Evolutionary conservation across 2,113 vertebrate genomes (phyloP).

Genomic region (Meles meles): DNA sequence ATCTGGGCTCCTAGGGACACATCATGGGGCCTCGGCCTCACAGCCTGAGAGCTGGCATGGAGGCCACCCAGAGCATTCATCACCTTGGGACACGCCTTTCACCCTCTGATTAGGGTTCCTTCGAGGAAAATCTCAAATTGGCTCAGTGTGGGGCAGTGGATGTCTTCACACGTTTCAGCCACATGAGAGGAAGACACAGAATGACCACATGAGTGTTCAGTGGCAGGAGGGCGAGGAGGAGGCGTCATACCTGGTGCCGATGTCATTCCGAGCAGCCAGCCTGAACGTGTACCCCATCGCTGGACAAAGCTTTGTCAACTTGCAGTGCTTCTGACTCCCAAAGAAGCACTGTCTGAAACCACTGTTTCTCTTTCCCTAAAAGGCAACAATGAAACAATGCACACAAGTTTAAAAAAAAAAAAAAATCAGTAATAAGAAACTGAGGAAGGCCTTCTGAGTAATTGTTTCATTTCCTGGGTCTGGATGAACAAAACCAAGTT

Average conservation of each 20-base stretch:
- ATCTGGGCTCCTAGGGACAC: conserved; percentile 51
- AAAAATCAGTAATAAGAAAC: neutral
- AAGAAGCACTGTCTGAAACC: conserved; percentile 96
- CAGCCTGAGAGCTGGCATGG: conserved; percentile 11
- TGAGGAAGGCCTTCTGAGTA: neutral
- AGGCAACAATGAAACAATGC: conserved; percentile 62
- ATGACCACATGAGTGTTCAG: neutral
- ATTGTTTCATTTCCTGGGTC: neutral
- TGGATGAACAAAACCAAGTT: neutral
- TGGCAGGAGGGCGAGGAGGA: too few species aligned
- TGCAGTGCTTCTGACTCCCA: conserved; percentile 96
- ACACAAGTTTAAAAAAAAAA: neutral
- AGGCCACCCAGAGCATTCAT: conserved; percentile 33
- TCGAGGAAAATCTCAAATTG: neutral
- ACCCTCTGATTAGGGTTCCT: neutral
- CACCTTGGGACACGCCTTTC: conserved; percentile 42
- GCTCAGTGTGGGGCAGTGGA: neutral
- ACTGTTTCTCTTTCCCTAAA: conserved; percentile 95
- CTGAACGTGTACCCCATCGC: conserved; percentile 96
- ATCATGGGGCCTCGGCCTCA: conserved; percentile 41
- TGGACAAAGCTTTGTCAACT: conserved; percentile 93
- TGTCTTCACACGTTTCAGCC: accelerated
- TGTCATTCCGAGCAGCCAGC: conserved; percentile 94
- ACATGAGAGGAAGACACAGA: neutral
- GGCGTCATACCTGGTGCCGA: conserved; percentile 90